Evolutionary conservation across 2,113 vertebrate species (phyloP).

Genomic region (Ornithorhynchus anatinus): DNA sequence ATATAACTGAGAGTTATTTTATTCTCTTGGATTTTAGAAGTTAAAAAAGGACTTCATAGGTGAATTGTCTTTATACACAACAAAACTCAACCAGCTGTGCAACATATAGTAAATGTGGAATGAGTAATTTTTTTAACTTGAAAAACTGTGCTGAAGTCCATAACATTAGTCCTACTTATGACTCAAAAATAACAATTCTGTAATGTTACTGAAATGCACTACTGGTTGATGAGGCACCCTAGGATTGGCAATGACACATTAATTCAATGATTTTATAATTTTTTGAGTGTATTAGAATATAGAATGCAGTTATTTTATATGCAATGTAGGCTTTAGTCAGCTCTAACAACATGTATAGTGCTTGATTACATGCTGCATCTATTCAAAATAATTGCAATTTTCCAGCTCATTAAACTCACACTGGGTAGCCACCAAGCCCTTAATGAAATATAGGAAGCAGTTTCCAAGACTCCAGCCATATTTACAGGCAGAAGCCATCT

Average conservation of each 20-base stretch:
- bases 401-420: neutral
- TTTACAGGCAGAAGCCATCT: neutral
- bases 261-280: neutral
- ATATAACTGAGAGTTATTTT: neutral
- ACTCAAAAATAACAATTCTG: neutral
- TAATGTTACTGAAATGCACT: neutral
- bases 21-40: conserved; percentile 12
- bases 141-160: neutral
- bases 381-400: conserved; percentile 7
- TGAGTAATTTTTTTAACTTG: neutral
- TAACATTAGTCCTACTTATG: neutral
- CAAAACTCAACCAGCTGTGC: neutral
- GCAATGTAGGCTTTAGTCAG: neutral
- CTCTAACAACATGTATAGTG: neutral
- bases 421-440: neutral
- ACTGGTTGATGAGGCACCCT: neutral
- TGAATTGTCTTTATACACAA: neutral
- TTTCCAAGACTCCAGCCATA: neutral
- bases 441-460: neutral
- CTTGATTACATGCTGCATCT: neutral
- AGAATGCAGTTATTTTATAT: neutral
- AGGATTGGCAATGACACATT: neutral
- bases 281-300: neutral
- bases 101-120: neutral
- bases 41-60: neutral